A percentile compares a stretch with the other conserved stretches of the same genome.
phyloP scores from a whole-genome alignment of 2,113 vertebrate species.

The Lepus europaeus region DNA sequence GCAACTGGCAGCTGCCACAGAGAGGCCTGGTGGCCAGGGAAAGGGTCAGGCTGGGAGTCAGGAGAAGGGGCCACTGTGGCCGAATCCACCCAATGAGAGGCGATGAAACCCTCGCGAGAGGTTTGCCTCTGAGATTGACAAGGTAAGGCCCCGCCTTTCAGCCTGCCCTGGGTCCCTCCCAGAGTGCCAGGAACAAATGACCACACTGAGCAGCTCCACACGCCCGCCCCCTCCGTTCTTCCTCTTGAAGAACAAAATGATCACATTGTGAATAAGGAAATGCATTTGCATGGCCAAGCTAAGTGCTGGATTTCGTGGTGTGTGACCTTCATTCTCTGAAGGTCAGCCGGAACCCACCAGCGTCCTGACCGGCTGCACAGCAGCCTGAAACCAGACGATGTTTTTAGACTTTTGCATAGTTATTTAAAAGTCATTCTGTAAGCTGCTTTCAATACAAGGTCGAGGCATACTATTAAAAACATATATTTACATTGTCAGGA shows the following conservation, averaged over 20 bases:
- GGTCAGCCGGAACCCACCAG: not conserved
- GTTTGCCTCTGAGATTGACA: slow-evolving; percentile 43
- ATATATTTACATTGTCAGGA: slow-evolving; percentile 49
- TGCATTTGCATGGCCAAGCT: slow-evolving; percentile 26
- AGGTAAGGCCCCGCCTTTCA: slow-evolving; percentile 29
- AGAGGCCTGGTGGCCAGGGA: not conserved
- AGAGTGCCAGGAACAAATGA: slow-evolving; percentile 55
- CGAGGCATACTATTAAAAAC: slow-evolving; percentile 15
- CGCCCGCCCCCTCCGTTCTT: too few relatives aligned
- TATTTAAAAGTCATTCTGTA: slow-evolving; percentile 55
- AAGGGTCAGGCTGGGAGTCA: not conserved
- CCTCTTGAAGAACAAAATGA: slow-evolving; percentile 10
- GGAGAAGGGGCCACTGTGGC: slow-evolving; percentile 59
- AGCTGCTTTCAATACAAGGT: slow-evolving; percentile 24
- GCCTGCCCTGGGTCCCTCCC: not conserved
- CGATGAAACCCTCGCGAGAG: not conserved
- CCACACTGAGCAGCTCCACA: slow-evolving; percentile 64
- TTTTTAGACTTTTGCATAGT: slow-evolving; percentile 4
- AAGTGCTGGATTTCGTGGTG: not conserved
- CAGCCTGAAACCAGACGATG: slow-evolving; percentile 1
- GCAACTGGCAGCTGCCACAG: slow-evolving; percentile 49
- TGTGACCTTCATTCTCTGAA: slow-evolving; percentile 36
- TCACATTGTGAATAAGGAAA: slow-evolving; percentile 57
- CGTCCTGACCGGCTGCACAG: not conserved
- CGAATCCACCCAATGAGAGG: slow-evolving; percentile 71